Evolutionary conservation across 2,797 vertebrate genomes (phyloP).

Genomic region (Stomatorhinus walkeri): DNA sequence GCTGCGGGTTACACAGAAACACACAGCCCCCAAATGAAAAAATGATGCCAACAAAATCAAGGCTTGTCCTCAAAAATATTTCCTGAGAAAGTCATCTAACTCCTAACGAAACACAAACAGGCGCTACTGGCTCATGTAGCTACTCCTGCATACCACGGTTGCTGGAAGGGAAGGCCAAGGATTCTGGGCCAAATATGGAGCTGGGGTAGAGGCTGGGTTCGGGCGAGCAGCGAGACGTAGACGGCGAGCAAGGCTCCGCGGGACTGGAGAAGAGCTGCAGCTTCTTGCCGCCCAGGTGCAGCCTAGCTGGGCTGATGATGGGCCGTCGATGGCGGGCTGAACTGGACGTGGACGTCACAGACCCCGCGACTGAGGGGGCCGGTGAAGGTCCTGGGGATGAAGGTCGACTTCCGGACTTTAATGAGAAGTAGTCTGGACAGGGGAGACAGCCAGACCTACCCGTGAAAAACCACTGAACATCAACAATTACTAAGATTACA

Average conservation of each 20-base stretch:
- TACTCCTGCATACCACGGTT: slow-evolving; percentile 5
- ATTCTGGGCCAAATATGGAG: slow-evolving; percentile 45
- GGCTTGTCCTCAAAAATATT: not conserved
- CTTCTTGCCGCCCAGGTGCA: slow-evolving; percentile 79
- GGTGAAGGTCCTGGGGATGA: slow-evolving; percentile 79
- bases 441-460: not conserved
- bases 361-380: slow-evolving; percentile 76
- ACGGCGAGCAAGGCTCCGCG: slow-evolving; percentile 32
- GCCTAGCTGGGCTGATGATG: slow-evolving; percentile 88
- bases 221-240: slow-evolving; percentile 46
- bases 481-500: not conserved
- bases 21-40: not conserved
- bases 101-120: not conserved
- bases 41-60: not conserved
- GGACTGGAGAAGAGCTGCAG: slow-evolving; percentile 69
- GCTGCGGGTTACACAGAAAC: not conserved
- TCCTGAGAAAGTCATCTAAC: not conserved
- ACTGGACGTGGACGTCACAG: slow-evolving; percentile 75
- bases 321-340: slow-evolving; percentile 78
- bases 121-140: not conserved
- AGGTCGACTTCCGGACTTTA: slow-evolving; percentile 68
- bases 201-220: slow-evolving; percentile 48
- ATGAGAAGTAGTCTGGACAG: slow-evolving; percentile 77
- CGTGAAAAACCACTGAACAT: not conserved
- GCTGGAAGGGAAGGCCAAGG: slow-evolving; percentile 9